Evolutionary conservation across 2,888 invertebrate genomes (phyloP).

Genomic region (Netelia melanura): DNA sequence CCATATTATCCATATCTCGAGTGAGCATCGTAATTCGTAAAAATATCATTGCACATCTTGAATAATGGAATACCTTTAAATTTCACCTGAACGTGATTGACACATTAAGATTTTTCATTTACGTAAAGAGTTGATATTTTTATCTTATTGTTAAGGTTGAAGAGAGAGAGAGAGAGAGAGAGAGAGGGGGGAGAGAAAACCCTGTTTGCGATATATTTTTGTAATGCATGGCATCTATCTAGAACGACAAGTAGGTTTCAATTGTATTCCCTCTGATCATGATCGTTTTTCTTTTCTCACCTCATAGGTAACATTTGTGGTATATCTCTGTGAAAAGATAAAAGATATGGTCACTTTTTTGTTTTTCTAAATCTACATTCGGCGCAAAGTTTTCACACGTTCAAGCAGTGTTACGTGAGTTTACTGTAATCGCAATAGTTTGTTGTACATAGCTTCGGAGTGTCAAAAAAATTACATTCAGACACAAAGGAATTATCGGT

Average conservation of each 20-base stretch:
- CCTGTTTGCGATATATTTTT: slow-evolving; percentile 29
- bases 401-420: slow-evolving; percentile 84
- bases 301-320: slow-evolving; percentile 54
- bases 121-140: slow-evolving; percentile 6
- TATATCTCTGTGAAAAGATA: slow-evolving; percentile 28
- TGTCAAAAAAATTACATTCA: slow-evolving; percentile 19
- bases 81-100: slow-evolving; percentile 31
- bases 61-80: slow-evolving; percentile 27
- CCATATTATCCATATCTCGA: slow-evolving; percentile 1
- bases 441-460: slow-evolving; percentile 53
- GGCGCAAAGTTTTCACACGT: slow-evolving; percentile 71
- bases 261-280: slow-evolving; percentile 53
- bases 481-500: slow-evolving; percentile 54
- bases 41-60: slow-evolving; percentile 45
- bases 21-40: slow-evolving; percentile 50
- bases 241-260: slow-evolving; percentile 60
- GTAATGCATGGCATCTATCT: slow-evolving; percentile 68
- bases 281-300: slow-evolving; percentile 41
- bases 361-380: slow-evolving; percentile 49
- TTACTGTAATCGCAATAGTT: slow-evolving; percentile 72
- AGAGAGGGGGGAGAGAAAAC: not conserved
- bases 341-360: slow-evolving; percentile 24
- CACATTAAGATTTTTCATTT: slow-evolving; percentile 9
- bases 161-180: no score
- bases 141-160: slow-evolving; percentile 1